These are phyloP conservation scores for Macaria notata DNA, from an alignment of 2,888 invertebrate species.

Conservation along the genomic window DNA sequence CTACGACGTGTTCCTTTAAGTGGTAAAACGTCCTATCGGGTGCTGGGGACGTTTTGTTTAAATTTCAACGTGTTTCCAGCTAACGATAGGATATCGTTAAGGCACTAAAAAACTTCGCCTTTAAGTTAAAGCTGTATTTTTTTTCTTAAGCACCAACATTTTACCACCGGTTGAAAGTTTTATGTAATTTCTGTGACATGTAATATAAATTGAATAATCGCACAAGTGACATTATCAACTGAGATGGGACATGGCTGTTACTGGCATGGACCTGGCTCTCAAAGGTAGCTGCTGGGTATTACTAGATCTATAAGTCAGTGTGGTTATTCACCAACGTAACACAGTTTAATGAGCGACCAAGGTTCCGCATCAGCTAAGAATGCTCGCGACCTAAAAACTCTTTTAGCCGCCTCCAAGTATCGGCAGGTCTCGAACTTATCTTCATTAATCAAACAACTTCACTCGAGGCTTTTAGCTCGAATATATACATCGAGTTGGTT, in stretches of 20 bases:
- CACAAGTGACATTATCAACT: too few relatives aligned
- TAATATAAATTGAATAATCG: too few relatives aligned
- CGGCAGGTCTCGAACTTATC: conserved; percentile 61
- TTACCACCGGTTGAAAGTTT: too few relatives aligned
- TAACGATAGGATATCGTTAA: not conserved
- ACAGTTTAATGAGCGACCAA: conserved; percentile 53
- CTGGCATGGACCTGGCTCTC: too few relatives aligned
- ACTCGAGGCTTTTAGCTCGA: conserved; percentile 42
- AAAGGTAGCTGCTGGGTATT: too few relatives aligned
- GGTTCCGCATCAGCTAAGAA: conserved; percentile 52
- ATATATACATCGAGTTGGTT: conserved; percentile 34
- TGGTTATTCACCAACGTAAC: conserved; percentile 11
- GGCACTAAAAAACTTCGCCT: not conserved
- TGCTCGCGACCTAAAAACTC: conserved; percentile 68
- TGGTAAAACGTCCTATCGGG: conserved; percentile 1
- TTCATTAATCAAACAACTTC: conserved; percentile 65
- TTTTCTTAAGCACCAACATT: too few relatives aligned
- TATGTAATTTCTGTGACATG: too few relatives aligned
- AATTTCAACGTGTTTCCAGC: not conserved
- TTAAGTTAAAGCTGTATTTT: too few relatives aligned
- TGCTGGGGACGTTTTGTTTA: not conserved
- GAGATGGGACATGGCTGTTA: too few relatives aligned
- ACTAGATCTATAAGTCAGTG: too few relatives aligned
- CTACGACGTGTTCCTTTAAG: conserved; percentile 4
- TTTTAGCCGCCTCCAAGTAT: conserved; percentile 60